Evolutionary conservation across 2,113 vertebrate genomes (phyloP).

Genomic region (Chaetodon trifascialis): DNA sequence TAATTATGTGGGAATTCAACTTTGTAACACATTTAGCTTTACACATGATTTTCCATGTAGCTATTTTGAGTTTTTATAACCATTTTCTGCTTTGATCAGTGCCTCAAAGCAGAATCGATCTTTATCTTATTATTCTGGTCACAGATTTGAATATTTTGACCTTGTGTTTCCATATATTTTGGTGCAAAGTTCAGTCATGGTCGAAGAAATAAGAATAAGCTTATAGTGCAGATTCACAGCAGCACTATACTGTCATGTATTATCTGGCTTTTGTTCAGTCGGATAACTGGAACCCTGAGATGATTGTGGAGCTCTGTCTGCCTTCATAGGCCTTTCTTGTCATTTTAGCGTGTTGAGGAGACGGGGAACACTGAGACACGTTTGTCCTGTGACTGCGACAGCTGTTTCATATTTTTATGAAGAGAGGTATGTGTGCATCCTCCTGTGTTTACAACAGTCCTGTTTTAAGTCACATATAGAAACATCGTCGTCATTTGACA

Average conservation of each 20-base stretch:
- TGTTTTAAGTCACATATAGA: background rate
- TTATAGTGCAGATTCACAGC: too few relatives aligned
- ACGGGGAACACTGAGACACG: too few relatives aligned
- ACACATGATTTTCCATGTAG: background rate
- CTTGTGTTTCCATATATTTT: background rate
- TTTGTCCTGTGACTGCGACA: background rate
- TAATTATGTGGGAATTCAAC: background rate
- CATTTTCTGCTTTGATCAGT: too few relatives aligned
- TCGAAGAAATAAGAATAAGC: background rate
- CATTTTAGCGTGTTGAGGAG: too few relatives aligned
- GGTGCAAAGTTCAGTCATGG: background rate
- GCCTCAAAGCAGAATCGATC: background rate
- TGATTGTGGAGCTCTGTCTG: background rate
- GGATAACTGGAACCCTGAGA: background rate
- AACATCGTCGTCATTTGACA: background rate
- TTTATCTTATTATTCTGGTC: too few relatives aligned
- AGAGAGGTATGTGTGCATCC: background rate
- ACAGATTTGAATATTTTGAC: background rate
- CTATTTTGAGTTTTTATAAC: background rate
- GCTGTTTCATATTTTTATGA: background rate
- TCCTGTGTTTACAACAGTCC: background rate
- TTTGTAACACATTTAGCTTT: background rate
- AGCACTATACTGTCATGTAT: background rate
- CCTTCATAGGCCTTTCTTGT: background rate
- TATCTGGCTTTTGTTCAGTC: background rate